Percentiles rank a stretch among this genome's conserved stretches.
These are phyloP conservation scores for Myrmecophaga tridactyla DNA, from an alignment of 2,113 vertebrate genomes.

Conservation along the genomic window DNA sequence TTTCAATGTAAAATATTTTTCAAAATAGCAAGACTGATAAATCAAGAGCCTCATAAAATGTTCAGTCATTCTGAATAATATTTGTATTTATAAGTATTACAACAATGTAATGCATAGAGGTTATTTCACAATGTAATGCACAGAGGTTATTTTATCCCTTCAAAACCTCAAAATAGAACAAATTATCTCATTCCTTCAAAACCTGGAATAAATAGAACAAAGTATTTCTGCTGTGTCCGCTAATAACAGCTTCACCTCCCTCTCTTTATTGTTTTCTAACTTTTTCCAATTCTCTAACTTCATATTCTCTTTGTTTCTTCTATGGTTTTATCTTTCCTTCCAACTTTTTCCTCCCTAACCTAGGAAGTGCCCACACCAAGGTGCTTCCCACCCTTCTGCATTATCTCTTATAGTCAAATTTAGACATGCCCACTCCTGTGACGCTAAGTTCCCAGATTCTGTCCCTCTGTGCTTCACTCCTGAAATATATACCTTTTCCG, in stretches of 20 bases:
- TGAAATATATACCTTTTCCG: neutral
- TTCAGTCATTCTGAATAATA: neutral
- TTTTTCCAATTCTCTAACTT: neutral
- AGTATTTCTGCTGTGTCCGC: neutral
- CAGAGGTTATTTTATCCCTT: neutral
- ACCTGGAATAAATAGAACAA: neutral
- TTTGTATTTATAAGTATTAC: neutral
- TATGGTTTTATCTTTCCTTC: slow-evolving; percentile 22
- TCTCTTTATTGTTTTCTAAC: neutral
- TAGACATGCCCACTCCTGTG: neutral
- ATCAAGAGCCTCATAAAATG: slow-evolving; percentile 24
- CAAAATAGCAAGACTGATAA: neutral
- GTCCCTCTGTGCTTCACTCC: neutral
- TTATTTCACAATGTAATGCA: neutral
- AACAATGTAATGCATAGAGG: neutral
- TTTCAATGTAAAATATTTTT: slow-evolving; percentile 33
- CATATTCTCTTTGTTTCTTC: neutral
- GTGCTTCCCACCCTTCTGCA: neutral
- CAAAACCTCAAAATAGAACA: slow-evolving; percentile 4
- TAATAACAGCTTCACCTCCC: neutral
- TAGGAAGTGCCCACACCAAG: neutral
- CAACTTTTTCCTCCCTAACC: neutral
- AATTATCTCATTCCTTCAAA: slow-evolving; percentile 20
- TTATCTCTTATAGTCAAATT: neutral
- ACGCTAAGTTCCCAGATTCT: neutral